A percentile compares a stretch with the other conserved stretches of the same genome.
Evolutionary conservation across 2,113 vertebrate genomes (phyloP).

Genomic region (Pelusios castaneus): DNA sequence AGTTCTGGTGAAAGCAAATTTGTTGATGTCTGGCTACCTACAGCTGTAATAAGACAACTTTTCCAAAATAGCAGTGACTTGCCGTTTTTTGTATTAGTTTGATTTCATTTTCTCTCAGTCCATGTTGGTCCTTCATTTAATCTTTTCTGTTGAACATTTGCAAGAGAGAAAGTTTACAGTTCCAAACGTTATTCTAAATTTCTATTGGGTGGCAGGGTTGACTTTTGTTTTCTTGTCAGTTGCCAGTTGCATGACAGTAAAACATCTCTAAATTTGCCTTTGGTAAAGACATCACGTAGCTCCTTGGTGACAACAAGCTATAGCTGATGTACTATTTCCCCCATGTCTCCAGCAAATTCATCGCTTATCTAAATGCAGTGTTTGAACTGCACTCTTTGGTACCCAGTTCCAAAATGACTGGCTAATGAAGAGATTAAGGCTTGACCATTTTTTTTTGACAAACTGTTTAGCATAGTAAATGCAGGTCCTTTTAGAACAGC

Average conservation of each 20-base stretch:
- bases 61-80: conserved; percentile 4
- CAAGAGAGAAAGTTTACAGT: background rate
- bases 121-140: background rate
- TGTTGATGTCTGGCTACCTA: conserved; percentile 48
- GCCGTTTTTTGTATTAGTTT: background rate
- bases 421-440: conserved; percentile 49
- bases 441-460: conserved; percentile 45
- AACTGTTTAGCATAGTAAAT: conserved; percentile 36
- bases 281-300: background rate
- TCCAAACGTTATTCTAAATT: background rate
- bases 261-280: background rate
- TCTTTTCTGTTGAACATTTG: conserved; percentile 12
- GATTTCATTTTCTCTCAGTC: background rate
- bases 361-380: conserved; percentile 16
- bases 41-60: background rate
- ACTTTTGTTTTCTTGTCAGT: background rate
- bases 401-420: conserved; percentile 34
- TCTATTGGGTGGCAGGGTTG: background rate
- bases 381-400: conserved; percentile 21
- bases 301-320: background rate
- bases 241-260: conserved; percentile 7
- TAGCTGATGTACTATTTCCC: background rate
- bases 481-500: conserved; percentile 33
- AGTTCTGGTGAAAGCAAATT: conserved; percentile 43
- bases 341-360: background rate